Evolutionary conservation across 2,888 invertebrate genomes (phyloP).

Genomic region (Drosophila villosipedis): DNA sequence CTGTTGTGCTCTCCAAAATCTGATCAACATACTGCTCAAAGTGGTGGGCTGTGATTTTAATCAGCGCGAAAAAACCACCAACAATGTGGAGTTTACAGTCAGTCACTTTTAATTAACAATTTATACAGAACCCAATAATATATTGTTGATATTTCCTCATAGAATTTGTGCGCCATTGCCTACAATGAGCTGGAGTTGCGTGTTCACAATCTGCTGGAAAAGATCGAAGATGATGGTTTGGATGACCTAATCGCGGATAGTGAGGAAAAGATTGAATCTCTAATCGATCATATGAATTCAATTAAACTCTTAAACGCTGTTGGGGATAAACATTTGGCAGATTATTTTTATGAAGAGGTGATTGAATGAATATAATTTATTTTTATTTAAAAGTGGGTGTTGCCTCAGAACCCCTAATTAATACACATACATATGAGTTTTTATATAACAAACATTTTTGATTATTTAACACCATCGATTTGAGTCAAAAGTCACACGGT

Average conservation of each 20-base stretch:
- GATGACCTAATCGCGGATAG: conserved; percentile 4
- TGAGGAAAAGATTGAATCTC: neutral
- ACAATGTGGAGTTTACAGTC: conserved; percentile 66
- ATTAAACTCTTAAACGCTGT: conserved; percentile 51
- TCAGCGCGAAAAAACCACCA: conserved; percentile 55
- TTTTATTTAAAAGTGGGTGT: neutral
- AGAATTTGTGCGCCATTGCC: conserved; percentile 60
- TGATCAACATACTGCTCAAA: conserved; percentile 70
- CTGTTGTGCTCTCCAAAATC: conserved; percentile 69
- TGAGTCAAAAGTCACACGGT: neutral
- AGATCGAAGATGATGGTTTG: conserved; percentile 42
- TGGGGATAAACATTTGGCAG: conserved; percentile 42
- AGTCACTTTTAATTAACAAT: neutral
- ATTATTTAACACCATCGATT: neutral
- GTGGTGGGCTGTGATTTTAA: conserved; percentile 76
- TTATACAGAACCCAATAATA: neutral
- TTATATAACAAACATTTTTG: neutral
- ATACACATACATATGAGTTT: no score
- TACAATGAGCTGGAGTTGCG: conserved; percentile 65
- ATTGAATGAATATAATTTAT: neutral
- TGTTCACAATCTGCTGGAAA: conserved; percentile 40
- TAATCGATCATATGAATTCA: conserved; percentile 56
- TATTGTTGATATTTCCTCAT: neutral
- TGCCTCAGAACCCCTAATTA: neutral
- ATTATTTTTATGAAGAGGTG: conserved; percentile 50